Percentiles rank a stretch among this genome's conserved stretches.
These are phyloP conservation scores for Panthera uncia DNA, from an alignment of 2,113 vertebrate genomes.

Conservation along the genomic window DNA sequence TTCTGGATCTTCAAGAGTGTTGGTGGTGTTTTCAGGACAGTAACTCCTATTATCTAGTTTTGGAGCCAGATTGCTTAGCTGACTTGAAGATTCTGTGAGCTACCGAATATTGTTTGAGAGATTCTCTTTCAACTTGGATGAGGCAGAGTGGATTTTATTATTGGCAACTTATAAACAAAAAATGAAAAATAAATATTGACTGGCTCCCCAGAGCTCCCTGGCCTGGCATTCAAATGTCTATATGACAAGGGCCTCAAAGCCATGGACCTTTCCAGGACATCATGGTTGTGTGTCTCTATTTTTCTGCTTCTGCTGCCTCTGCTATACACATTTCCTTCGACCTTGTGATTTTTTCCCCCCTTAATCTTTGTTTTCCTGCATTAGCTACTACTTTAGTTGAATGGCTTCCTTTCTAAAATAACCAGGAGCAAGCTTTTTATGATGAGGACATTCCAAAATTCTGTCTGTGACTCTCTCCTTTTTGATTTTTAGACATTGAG, in stretches of 20 bases:
- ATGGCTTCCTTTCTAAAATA: slow-evolving; percentile 31
- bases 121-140: neutral
- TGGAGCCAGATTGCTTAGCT: neutral
- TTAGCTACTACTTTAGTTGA: slow-evolving; percentile 38
- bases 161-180: neutral
- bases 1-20: neutral
- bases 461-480: neutral
- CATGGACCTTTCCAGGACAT: neutral
- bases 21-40: neutral
- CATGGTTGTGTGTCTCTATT: neutral
- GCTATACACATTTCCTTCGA: neutral
- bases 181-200: neutral
- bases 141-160: neutral
- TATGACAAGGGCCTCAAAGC: neutral
- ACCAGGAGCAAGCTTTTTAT: neutral
- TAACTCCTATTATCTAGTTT: neutral
- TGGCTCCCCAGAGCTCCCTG: neutral
- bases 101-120: neutral
- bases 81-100: neutral
- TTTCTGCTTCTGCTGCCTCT: neutral
- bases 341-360: neutral
- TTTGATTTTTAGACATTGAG: slow-evolving; percentile 35
- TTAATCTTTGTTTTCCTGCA: neutral
- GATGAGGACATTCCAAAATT: neutral
- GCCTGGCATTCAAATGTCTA: neutral